Conservation (phyloP, 1,140 invertebrate genomes). For the Drosophila tani region DNA sequence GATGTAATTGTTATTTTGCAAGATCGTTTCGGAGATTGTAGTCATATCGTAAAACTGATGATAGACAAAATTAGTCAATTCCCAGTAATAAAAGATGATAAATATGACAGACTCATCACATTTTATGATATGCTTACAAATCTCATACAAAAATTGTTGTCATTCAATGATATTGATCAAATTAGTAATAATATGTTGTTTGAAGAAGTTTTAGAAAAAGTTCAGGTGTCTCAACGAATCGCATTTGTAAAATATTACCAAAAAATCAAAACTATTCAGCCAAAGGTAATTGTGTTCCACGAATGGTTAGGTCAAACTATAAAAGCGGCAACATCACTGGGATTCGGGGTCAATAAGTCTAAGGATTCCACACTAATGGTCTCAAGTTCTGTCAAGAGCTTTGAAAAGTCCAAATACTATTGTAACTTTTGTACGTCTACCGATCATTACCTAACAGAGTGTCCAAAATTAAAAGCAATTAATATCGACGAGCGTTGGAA, state of each 20-base stretch:
- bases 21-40: neutral
- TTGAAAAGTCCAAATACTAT: constrained; percentile 10
- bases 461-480: constrained; percentile 16
- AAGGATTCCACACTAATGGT: constrained; percentile 19
- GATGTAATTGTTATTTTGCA: constrained; percentile 8
- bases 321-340: constrained; percentile 8
- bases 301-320: constrained; percentile 20
- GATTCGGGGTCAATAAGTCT: constrained; percentile 12
- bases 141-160: constrained; percentile 16
- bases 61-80: constrained; percentile 15
- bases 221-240: constrained; percentile 16
- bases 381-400: constrained; percentile 1
- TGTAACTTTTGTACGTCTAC: constrained; percentile 24
- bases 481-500: constrained; percentile 16
- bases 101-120: constrained; percentile 19
- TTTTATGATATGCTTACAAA: constrained; percentile 27
- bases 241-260: constrained; percentile 17
- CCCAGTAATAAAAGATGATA: constrained; percentile 10
- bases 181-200: constrained; percentile 20
- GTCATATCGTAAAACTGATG: constrained; percentile 11
- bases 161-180: constrained; percentile 14
- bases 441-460: constrained; percentile 13
- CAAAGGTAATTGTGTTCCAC: constrained; percentile 9
- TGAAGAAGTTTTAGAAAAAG: constrained; percentile 26
- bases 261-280: neutral